phyloP scores from a whole-genome alignment of 2,113 vertebrate genomes.

The Philantomba maxwellii region DNA sequence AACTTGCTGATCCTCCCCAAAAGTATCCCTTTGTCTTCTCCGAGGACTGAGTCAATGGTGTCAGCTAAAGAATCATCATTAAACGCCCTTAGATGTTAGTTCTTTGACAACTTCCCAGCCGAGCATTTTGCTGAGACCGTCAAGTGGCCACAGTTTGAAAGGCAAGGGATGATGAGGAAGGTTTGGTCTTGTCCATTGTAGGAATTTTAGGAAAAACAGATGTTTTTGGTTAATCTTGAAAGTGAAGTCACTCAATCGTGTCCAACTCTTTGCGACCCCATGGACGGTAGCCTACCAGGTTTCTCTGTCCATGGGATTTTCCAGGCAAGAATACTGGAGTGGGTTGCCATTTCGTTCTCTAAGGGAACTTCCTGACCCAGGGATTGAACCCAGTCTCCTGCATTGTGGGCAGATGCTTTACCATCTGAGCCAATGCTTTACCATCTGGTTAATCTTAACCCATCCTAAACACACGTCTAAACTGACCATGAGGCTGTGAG shows the following conservation, averaged over 20 bases:
- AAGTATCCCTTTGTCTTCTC: background rate
- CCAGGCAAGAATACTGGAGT: too few species aligned
- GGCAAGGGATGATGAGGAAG: background rate
- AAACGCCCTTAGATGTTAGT: background rate
- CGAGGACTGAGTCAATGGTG: background rate
- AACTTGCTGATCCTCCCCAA: background rate
- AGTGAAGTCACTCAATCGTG: too few species aligned
- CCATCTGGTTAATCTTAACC: background rate
- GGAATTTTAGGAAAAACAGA: background rate
- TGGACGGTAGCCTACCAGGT: too few species aligned
- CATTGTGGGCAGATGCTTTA: too few species aligned
- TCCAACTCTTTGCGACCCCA: too few species aligned
- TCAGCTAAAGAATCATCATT: background rate
- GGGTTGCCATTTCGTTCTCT: too few species aligned
- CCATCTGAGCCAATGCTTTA: too few species aligned
- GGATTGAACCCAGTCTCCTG: too few species aligned
- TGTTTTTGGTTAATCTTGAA: too few species aligned
- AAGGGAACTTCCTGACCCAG: too few species aligned
- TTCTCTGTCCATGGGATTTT: too few species aligned
- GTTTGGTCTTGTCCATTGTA: background rate
- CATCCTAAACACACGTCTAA: background rate
- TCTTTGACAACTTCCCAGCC: background rate
- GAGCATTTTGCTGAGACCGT: background rate
- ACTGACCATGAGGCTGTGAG: background rate
- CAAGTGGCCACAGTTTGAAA: background rate